Base-by-base conservation (phyloP, 2,113 vertebrate genomes). In the Chaetorhynchus papuensis region DNA sequence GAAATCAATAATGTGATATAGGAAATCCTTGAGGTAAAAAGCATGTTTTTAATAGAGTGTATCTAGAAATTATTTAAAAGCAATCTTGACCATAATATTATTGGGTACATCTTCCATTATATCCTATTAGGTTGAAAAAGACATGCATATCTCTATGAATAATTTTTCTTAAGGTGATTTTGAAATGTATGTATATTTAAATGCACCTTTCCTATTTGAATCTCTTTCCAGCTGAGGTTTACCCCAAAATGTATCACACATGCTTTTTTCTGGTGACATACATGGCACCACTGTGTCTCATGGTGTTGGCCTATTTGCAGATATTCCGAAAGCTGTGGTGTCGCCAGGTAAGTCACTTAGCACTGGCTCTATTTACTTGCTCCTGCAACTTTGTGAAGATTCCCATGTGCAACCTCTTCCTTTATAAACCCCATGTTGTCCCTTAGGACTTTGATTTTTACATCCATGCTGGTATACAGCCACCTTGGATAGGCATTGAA, bases 261-360 rank as follows among this genome's bases (percentile, higher is more conserved):
- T 99, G 99, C 89, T 99, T 99, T 97, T 99, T 99, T 86, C 98
- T 99, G 82, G 98, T 99, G 71, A 99, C 99, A 2, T 99, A 99
- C 89, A 98, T 99, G 96, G 99, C 99, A 24, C 99, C 99, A 1
- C 84, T 99, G 42, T 99, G 99, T 97, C 98, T 99, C 28, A 99
- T 99, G 99, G 98, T 99, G 52, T 97, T 99, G 98, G 99, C 99
- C 33, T 99, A 99, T 94, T 98, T 99, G 89, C 99, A 99, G 96
- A 99, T 99, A 97, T 99, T 99, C 94, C 98, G 99, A 69, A 99
- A 99, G 96, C 98, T 99, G 33, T 99, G 99, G 99, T 99, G 98
- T 94, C 98, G 99, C 68, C 99, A 99, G 98, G 99, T 99, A 96
- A 90, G 98, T 91, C 28, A 11, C 44, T 82, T 45, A 49, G 54